Conservation (phyloP, 2,113 vertebrate genomes). For the Riparia riparia region DNA sequence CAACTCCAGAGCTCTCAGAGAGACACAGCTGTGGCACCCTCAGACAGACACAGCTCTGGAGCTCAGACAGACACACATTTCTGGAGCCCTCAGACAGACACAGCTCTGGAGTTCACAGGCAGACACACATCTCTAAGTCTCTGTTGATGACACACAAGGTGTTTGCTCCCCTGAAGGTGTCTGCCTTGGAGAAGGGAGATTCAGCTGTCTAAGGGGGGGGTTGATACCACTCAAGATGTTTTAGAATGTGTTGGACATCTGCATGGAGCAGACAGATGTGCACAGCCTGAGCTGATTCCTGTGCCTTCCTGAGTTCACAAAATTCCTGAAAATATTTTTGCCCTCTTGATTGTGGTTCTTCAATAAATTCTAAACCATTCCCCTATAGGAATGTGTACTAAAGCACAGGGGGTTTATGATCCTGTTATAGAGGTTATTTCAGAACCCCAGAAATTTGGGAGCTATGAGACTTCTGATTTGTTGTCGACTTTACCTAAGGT, state of each 20-base stretch:
- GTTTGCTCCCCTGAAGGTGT: not conserved
- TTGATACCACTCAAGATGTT: not conserved
- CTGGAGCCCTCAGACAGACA: no score
- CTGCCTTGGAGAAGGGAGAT: not conserved
- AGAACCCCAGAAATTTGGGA: not conserved
- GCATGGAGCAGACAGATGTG: not conserved
- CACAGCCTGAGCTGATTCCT: not conserved
- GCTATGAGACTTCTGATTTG: not conserved
- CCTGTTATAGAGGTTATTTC: not conserved
- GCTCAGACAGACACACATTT: not conserved
- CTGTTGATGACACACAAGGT: not conserved
- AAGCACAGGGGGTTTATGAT: fast-evolving
- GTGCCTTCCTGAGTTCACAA: not conserved
- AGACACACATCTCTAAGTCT: no score
- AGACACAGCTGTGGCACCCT: not conserved
- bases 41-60: no score
- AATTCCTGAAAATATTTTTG: not conserved
- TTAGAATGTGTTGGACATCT: not conserved
- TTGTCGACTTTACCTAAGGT: not conserved
- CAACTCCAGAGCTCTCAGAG: not conserved
- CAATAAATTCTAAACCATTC: not conserved
- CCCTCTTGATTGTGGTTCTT: not conserved
- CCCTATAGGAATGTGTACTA: not conserved
- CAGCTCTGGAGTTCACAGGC: not conserved
- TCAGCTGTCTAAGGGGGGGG: not conserved